phyloP scores from a whole-genome alignment of 1,140 invertebrate genomes.

The Stegodyphus dumicola region DNA sequence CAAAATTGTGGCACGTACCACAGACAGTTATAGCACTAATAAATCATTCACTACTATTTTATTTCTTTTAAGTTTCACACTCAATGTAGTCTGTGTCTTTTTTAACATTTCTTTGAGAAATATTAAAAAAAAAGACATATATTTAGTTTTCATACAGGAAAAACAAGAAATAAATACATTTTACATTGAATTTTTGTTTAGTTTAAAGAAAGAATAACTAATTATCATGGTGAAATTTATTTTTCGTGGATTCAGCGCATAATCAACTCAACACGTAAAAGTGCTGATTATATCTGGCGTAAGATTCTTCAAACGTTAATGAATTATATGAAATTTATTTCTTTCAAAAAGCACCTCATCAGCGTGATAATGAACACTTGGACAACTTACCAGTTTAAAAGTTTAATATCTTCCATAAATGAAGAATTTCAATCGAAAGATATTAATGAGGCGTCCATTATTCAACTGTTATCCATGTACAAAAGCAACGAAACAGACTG shows the following conservation, averaged over 20 bases:
- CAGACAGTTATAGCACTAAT: too few relatives aligned
- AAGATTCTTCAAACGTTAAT: background rate
- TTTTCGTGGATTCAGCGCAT: background rate
- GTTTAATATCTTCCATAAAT: background rate
- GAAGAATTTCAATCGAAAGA: background rate
- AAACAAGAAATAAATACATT: too few relatives aligned
- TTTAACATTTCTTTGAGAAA: too few relatives aligned
- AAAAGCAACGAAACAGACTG: slow-evolving; percentile 89
- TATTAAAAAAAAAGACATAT: too few relatives aligned
- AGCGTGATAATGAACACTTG: background rate
- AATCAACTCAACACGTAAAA: background rate
- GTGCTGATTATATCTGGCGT: background rate
- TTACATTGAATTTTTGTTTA: too few relatives aligned
- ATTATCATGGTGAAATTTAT: background rate
- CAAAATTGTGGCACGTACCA: too few relatives aligned
- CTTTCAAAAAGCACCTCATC: background rate
- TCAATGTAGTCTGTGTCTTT: too few relatives aligned
- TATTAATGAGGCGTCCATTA: background rate
- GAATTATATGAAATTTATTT: background rate
- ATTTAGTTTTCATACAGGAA: too few relatives aligned
- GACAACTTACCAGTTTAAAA: background rate
- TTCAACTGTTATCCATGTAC: slow-evolving; percentile 82
- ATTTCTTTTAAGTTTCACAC: too few relatives aligned
- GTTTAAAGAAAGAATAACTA: background rate
- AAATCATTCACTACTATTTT: too few relatives aligned